These are phyloP conservation scores for Ophion obscuratus DNA, from an alignment of 2,888 invertebrate species.

Conservation along the genomic window DNA sequence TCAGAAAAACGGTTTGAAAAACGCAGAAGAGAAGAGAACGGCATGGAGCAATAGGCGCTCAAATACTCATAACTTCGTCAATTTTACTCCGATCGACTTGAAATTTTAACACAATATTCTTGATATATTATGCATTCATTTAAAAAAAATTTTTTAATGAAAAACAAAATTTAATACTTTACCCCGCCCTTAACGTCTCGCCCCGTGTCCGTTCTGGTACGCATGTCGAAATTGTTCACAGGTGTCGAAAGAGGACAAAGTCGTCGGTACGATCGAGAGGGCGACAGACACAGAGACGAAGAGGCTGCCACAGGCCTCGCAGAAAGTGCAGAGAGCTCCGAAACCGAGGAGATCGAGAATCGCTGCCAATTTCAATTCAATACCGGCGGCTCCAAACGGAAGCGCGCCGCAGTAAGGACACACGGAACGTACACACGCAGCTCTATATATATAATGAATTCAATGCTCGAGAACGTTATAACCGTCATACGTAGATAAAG, in stretches of 20 bases:
- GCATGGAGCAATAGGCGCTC: too few relatives aligned
- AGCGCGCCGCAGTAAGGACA: slow-evolving; percentile 70
- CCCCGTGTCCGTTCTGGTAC: background rate
- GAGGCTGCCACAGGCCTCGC: slow-evolving; percentile 66
- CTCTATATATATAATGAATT: slow-evolving; percentile 20
- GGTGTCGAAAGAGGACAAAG: slow-evolving; percentile 62
- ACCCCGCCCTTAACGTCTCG: too few relatives aligned
- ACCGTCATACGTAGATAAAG: slow-evolving; percentile 51
- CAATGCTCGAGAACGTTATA: slow-evolving; percentile 49
- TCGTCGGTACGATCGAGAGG: background rate
- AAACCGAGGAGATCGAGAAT: slow-evolving; percentile 81
- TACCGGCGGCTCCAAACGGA: slow-evolving; percentile 73
- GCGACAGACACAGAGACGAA: slow-evolving; percentile 56
- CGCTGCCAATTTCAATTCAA: slow-evolving; percentile 81
- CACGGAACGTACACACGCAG: background rate
- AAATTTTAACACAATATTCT: too few relatives aligned
- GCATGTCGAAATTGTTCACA: background rate
- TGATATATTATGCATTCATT: too few relatives aligned
- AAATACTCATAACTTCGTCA: too few relatives aligned
- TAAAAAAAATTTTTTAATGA: too few relatives aligned
- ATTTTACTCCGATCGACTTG: too few relatives aligned
- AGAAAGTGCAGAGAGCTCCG: slow-evolving; percentile 72
- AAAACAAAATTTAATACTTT: too few relatives aligned
- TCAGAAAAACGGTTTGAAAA: too few relatives aligned
- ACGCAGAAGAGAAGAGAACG: too few relatives aligned